Base-by-base conservation (phyloP, 37 sponge, comb jelly and placozoan species). In the Cladorhizidae sp. region DNA sequence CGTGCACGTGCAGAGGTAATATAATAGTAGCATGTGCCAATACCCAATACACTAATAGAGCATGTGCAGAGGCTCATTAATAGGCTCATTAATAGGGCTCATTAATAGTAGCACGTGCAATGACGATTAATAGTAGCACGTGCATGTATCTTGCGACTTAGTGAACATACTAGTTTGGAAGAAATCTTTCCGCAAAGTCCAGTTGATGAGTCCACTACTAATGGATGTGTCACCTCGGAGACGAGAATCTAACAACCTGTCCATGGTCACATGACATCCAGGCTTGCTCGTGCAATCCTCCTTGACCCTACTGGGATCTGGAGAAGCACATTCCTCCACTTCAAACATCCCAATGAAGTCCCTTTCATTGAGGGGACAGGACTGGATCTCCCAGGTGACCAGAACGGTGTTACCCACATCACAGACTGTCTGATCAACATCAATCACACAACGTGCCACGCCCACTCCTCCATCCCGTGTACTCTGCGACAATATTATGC, bases 261-360 rank as follows among this genome's bases (percentile, higher is more conserved):
- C 74, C 40, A 54, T 54, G 23, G 40, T 42, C 5, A 40, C 36
- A 43, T 29, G 72, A 58, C 59, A 25, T 58, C 23, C 14, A 25
- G 26, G 26, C 23, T 18, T 58, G 59, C 20, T 14, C 26, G 20
- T 25, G 14, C 20, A 5, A 25, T 58, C 59, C 3, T 14, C 45
- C 2, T 72, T 81, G 72, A 54, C 57, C 5, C 17, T 25, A 61
- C 62, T 35, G 15, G 11, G 8, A 33, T 79, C 42, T 40, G 49
- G 12, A 39, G 6, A 20, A 12, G 56, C 65, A 33, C 57, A 33
- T 64, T 18, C 49, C 22, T 20, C 56, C 74, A 54, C 54, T 54
- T 74, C 56, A 54, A 74, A 74, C 74, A 74, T 55, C 22, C 74
- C 74, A 51, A 74, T 51, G 28, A 74, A 74, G 36, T 33, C 56